A percentile compares a stretch with the other conserved stretches of the same genome.
Conservation (phyloP, 37 sponge, comb jelly and placozoan genomes). For the Chondrilla cf. caribensis region DNA sequence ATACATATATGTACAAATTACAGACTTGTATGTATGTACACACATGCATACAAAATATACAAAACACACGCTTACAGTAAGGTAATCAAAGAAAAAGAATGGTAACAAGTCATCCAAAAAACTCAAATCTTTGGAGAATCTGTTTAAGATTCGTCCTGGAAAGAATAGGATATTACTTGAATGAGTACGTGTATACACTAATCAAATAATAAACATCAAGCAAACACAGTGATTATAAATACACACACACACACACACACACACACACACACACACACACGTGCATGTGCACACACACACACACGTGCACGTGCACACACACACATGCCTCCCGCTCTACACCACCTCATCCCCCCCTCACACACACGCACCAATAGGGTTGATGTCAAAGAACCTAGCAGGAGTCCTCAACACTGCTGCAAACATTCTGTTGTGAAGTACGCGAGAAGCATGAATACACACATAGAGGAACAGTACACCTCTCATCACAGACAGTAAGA, state of each 20-base stretch:
- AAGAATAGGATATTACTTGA: background rate
- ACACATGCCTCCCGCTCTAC: no score
- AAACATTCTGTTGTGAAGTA: slow-evolving; percentile 18
- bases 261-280: no score
- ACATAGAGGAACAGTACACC: background rate
- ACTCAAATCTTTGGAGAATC: slow-evolving; percentile 48
- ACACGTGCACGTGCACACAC: no score
- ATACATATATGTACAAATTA: background rate
- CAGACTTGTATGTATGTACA: no score
- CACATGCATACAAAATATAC: no score
- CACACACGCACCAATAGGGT: slow-evolving; percentile 16
- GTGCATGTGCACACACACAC: no score
- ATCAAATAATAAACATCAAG: background rate
- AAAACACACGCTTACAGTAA: slow-evolving; percentile 7
- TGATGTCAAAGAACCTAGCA: slow-evolving; percentile 22
- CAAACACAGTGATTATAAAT: background rate
- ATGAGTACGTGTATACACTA: background rate
- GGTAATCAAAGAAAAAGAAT: background rate
- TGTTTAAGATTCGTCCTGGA: slow-evolving; percentile 48
- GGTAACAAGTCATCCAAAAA: slow-evolving; percentile 37
- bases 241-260: slow-evolving; percentile 5
- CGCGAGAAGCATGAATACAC: background rate
- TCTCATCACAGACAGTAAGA: background rate
- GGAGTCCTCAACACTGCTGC: slow-evolving; percentile 17
- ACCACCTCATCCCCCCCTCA: no score